Conservation (phyloP, 2,797 vertebrate species). For the Anniella stebbinsi region DNA sequence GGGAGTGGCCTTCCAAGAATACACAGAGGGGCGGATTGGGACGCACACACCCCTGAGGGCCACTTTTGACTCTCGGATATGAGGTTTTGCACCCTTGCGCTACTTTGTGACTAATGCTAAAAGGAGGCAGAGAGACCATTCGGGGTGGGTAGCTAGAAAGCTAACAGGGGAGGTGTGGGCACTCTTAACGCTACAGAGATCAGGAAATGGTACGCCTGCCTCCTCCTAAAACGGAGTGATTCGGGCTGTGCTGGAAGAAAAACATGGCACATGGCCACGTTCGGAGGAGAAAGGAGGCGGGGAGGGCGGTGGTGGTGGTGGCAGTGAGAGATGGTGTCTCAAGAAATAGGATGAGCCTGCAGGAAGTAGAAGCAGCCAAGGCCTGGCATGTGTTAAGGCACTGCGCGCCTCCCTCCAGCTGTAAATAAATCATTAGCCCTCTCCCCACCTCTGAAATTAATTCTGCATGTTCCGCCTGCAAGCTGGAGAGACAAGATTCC, state of each 20-base stretch:
- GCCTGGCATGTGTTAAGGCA: neutral
- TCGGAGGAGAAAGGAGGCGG: fast-evolving
- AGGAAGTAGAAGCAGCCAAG: constrained; percentile 1
- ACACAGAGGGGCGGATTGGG: too few relatives aligned
- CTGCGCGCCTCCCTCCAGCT: neutral
- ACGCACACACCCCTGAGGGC: too few relatives aligned
- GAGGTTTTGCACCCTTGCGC: too few relatives aligned
- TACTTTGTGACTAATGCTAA: neutral
- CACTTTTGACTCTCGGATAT: too few relatives aligned
- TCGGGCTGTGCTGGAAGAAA: too few relatives aligned
- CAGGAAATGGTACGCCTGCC: neutral
- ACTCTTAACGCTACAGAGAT: too few relatives aligned
- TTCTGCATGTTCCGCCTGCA: constrained; percentile 48
- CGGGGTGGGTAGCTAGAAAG: too few relatives aligned
- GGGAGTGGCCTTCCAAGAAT: too few relatives aligned
- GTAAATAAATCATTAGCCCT: constrained; percentile 67
- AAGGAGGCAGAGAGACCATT: too few relatives aligned
- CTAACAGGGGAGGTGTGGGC: too few relatives aligned
- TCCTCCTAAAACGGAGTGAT: neutral
- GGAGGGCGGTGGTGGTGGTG: fast-evolving
- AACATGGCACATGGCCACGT: neutral
- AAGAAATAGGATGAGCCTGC: fast-evolving
- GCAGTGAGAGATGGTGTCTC: neutral
- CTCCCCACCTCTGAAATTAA: constrained; percentile 63
- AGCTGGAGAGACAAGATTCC: constrained; percentile 40